Conservation (phyloP, 1,140 invertebrate species). For the Anastrepha obliqua region DNA sequence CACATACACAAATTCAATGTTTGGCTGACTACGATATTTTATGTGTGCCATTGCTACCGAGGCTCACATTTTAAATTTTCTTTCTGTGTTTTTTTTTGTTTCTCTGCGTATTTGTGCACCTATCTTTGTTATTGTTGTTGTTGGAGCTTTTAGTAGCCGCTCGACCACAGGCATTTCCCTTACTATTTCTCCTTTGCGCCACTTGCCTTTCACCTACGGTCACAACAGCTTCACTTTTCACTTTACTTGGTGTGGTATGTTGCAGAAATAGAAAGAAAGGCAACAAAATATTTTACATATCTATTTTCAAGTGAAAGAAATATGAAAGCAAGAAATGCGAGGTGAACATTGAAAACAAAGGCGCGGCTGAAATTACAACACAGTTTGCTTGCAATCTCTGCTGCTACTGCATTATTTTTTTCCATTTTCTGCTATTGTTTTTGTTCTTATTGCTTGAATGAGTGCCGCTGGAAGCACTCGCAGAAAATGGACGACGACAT, state of each 20-base stretch:
- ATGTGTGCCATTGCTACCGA: background rate
- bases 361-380: constrained; percentile 3
- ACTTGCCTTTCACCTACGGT: background rate
- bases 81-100: background rate
- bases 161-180: background rate
- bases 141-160: constrained; percentile 17
- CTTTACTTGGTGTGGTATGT: background rate
- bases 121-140: background rate
- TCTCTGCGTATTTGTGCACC: background rate
- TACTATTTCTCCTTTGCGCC: background rate
- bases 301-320: background rate
- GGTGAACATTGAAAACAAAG: background rate
- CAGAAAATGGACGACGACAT: constrained; percentile 11
- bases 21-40: background rate
- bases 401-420: background rate
- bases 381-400: constrained; percentile 9
- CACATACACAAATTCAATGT: background rate
- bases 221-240: background rate
- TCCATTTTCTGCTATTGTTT: background rate
- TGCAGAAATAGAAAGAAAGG: constrained; percentile 14
- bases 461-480: background rate
- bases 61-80: background rate
- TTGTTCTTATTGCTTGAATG: background rate
- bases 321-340: background rate
- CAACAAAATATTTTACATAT: constrained; percentile 29